Conservation (phyloP, 2,797 vertebrate species). For the Gymnothorax javanicus region DNA sequence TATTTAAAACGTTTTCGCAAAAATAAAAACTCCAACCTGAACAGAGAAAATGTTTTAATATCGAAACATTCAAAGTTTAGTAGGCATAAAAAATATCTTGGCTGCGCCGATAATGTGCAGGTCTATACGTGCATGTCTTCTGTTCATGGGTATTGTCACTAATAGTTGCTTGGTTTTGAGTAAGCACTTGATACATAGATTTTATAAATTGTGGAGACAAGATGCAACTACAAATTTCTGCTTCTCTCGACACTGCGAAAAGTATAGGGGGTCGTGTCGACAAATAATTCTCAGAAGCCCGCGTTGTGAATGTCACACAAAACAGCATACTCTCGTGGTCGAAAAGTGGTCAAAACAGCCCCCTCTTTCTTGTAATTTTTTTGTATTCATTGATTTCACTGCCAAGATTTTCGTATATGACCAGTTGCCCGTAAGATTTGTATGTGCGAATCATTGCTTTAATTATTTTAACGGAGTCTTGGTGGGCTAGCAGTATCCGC, state of each 20-base stretch:
- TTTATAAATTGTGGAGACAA: neutral
- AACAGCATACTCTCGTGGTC: neutral
- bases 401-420: constrained; percentile 44
- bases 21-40: neutral
- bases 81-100: neutral
- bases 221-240: neutral
- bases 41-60: constrained; percentile 2
- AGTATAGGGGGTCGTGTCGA: neutral
- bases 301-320: neutral
- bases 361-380: constrained; percentile 13
- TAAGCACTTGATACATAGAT: neutral
- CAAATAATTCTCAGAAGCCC: neutral
- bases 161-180: neutral
- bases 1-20: neutral
- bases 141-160: neutral
- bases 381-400: constrained; percentile 49
- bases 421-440: constrained; percentile 44
- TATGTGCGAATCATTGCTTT: constrained; percentile 51
- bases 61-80: neutral
- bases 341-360: neutral
- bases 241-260: neutral
- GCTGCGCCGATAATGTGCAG: neutral
- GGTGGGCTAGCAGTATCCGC: constrained; percentile 57
- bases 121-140: neutral
- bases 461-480: constrained; percentile 59